A percentile compares a stretch with the other conserved stretches of the same genome.
Conservation (phyloP, 2,797 vertebrate species). For the Synanceia verrucosa region DNA sequence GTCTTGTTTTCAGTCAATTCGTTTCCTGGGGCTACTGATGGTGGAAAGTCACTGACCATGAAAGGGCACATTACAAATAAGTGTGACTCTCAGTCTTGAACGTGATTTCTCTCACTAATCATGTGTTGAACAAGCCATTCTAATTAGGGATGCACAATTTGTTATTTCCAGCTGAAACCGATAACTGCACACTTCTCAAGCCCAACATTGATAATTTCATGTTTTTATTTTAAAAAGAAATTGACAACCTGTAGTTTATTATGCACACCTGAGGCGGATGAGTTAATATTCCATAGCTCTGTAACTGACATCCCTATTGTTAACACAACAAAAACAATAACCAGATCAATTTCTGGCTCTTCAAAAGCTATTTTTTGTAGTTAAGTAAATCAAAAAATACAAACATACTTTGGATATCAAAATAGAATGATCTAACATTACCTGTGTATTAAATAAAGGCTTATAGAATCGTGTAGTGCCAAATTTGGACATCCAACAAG, state of each 20-base stretch:
- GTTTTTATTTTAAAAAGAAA: background rate
- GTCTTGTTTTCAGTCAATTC: constrained; percentile 52
- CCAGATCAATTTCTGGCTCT: too few species aligned
- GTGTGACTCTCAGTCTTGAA: background rate
- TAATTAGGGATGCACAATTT: background rate
- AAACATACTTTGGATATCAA: too few species aligned
- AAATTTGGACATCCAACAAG: too few species aligned
- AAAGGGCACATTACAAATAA: constrained; percentile 1
- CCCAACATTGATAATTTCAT: background rate
- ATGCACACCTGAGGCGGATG: background rate
- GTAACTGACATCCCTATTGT: background rate
- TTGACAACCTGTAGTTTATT: background rate
- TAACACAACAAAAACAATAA: too few species aligned
- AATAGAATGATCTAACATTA: too few species aligned
- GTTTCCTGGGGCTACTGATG: constrained; percentile 18
- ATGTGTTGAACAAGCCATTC: background rate
- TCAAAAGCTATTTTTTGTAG: too few species aligned
- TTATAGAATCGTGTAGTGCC: too few species aligned
- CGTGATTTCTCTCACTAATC: background rate
- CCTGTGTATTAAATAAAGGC: background rate
- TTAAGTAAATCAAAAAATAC: too few species aligned
- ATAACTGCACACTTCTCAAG: background rate
- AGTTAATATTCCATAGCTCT: background rate
- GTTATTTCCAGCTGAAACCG: background rate
- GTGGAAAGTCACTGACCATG: constrained; percentile 29